Conservation (phyloP, 30 jellyfish, hydroid and myxozoan species). For the Aurelia aurita complex sp. Pacific region DNA sequence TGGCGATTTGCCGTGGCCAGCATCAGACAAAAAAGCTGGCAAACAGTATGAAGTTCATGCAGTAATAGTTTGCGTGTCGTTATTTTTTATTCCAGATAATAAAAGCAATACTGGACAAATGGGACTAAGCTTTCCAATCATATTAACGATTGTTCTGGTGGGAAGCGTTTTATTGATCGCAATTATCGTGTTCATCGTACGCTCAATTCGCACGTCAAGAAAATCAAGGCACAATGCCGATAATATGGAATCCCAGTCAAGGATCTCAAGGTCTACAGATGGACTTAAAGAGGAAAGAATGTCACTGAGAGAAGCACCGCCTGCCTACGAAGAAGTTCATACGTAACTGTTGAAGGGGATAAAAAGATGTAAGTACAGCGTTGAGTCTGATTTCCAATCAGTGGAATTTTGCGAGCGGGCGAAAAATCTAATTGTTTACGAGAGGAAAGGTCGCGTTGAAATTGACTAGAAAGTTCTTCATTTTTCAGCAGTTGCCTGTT, state of each 20-base stretch:
- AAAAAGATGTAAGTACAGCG: neutral
- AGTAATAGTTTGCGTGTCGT: too few species aligned
- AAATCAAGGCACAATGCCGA: conserved; percentile 19
- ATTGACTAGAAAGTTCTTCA: too few species aligned
- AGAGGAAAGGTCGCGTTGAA: too few species aligned
- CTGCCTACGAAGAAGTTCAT: neutral
- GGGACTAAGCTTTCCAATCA: conserved; percentile 84
- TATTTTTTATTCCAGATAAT: too few species aligned
- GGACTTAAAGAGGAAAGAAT: conserved; percentile 31
- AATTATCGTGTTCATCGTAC: conserved; percentile 40
- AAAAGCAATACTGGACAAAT: too few species aligned
- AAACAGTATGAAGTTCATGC: too few species aligned
- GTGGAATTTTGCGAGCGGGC: neutral
- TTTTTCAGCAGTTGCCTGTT: too few species aligned
- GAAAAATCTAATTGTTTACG: too few species aligned
- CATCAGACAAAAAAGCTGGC: too few species aligned
- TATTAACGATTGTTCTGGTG: conserved; percentile 88
- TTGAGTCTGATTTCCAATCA: neutral
- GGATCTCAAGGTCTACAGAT: neutral
- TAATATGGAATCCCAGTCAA: neutral
- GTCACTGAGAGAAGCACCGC: conserved; percentile 26
- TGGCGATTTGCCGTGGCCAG: too few species aligned
- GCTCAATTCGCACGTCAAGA: conserved; percentile 26
- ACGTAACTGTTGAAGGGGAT: neutral
- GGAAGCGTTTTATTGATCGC: conserved; percentile 74